Evolutionary conservation across 1,140 invertebrate genomes (phyloP), one percentile per base, ranked within the genome.

Genomic region (Tetramorium simillimum): DNA sequence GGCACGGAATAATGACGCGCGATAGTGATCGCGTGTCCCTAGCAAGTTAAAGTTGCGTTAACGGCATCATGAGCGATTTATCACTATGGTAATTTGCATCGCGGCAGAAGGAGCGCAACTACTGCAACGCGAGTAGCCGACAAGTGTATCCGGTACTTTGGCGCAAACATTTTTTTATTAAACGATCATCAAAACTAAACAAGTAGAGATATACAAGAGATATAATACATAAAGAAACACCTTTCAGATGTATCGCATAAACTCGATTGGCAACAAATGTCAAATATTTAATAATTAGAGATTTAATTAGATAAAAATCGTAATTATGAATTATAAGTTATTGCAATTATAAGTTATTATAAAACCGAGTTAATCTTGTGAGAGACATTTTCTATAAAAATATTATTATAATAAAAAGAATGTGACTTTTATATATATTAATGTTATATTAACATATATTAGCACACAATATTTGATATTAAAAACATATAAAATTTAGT

Each of bases 51-150:
- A 65, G 18, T 78, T 65, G n/a, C 43, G 43, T 65, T 78, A 78
- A 18, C 60, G 28, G 43, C 12, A 65, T 78, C 43, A 65, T 78
- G 37, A 78, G 28, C 40, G 60, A 78, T 65, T 78, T 63, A 49
- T 78, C 60, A 65, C 43, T 46, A 40, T 24, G 43, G 24, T 43
- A 65, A 78, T 65, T 78, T 78, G 73, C 53, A 77, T 77, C 21
- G 37, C 75, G 16, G 40, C 14, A 43, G 56, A 16, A 28, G 40
- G 18, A 77, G 60, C 53, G 40, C 51, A 40, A 21, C 37, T 62
- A 43, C 40, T 46, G 75, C 37, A 60, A 33, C 37, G 53, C 37
- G 53, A 76, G 21, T 76, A 24, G 58, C 7, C 73, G 73, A 76
- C 37, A 60, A 28, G 73, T 28, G 37, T 77, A 77, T 60, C 37